A percentile compares a stretch with the other conserved stretches of the same genome.
Conservation (phyloP, 1,140 invertebrate species). For the Lanistes nyassanus region DNA sequence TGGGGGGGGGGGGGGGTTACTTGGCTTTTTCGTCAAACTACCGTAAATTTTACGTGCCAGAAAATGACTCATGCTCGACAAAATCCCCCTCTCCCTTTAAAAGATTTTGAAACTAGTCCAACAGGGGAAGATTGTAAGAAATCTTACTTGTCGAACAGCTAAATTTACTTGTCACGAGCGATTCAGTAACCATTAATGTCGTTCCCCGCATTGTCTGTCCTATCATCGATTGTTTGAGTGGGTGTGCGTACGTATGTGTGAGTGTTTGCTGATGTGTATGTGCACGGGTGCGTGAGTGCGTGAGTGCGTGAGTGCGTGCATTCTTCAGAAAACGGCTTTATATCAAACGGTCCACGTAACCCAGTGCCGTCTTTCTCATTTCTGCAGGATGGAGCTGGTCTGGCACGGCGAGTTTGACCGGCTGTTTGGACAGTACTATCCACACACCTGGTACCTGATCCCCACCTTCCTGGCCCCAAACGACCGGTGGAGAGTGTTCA, state of each 20-base stretch:
- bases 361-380: constrained; percentile 15
- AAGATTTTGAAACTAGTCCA: too few relatives aligned
- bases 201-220: too few relatives aligned
- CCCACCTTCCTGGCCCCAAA: constrained; percentile 57
- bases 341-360: constrained; percentile 10
- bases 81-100: too few relatives aligned
- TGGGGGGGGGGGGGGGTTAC: too few relatives aligned
- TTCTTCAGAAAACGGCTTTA: neutral
- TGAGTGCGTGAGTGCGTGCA: neutral
- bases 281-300: neutral
- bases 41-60: too few relatives aligned
- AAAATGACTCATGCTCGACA: too few relatives aligned
- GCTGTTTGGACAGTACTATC: constrained; percentile 60
- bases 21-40: too few relatives aligned
- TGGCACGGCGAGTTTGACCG: constrained; percentile 66
- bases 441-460: constrained; percentile 59
- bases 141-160: too few relatives aligned
- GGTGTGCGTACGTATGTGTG: neutral
- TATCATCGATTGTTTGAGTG: neutral
- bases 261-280: neutral
- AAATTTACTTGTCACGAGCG: too few relatives aligned
- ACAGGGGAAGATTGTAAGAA: too few relatives aligned
- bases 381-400: constrained; percentile 65
- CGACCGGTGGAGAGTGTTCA: constrained; percentile 59
- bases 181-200: too few relatives aligned